Conservation (phyloP, 2,797 vertebrate genomes). For the Scolopax rusticola region DNA sequence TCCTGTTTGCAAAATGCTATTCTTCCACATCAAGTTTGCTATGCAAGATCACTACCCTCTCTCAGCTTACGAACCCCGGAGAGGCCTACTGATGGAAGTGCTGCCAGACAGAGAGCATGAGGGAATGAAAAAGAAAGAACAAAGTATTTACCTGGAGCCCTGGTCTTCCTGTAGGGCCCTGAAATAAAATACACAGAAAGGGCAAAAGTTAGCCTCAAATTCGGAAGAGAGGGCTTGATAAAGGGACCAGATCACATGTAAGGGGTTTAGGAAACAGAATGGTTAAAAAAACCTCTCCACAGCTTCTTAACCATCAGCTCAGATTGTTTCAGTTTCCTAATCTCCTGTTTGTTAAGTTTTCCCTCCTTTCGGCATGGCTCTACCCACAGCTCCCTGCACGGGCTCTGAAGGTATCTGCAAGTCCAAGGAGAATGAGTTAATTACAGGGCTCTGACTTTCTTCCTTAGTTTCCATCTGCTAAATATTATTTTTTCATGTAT, state of each 20-base stretch:
- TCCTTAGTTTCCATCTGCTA: slow-evolving; percentile 59
- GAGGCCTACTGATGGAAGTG: neutral
- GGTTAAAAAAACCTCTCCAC: neutral
- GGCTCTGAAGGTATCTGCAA: slow-evolving; percentile 57
- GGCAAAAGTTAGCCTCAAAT: neutral
- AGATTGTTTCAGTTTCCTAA: slow-evolving; percentile 27
- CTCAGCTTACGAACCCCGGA: neutral
- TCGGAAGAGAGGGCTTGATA: neutral
- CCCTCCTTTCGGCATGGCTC: neutral
- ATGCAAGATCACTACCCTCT: neutral
- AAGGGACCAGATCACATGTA: neutral
- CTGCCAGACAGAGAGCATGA: neutral
- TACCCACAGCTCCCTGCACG: neutral
- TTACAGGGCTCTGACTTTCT: slow-evolving; percentile 40
- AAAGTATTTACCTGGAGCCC: slow-evolving; percentile 86
- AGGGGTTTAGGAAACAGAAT: neutral
- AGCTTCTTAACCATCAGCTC: neutral
- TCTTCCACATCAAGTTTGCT: neutral
- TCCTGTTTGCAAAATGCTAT: neutral
- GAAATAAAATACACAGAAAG: slow-evolving; percentile 60
- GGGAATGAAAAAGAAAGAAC: neutral
- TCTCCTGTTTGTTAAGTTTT: neutral
- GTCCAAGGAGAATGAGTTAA: slow-evolving; percentile 10
- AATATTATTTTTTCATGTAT: slow-evolving; percentile 70
- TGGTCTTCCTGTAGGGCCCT: slow-evolving; percentile 87